These are phyloP conservation scores for Okamejei kenojei DNA, from an alignment of 2,797 vertebrate genomes.

Conservation along the genomic window DNA sequence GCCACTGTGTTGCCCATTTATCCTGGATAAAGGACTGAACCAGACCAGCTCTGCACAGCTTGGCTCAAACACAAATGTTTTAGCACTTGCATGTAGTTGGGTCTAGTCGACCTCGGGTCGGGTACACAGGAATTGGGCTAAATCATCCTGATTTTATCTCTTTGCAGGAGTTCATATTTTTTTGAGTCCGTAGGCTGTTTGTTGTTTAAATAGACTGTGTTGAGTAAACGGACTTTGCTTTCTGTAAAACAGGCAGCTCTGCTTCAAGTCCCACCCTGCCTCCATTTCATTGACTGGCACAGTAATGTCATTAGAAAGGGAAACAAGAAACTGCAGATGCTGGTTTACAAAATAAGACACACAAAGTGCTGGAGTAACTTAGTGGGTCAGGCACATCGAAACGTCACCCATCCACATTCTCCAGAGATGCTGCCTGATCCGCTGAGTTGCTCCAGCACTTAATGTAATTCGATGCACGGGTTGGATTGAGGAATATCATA, in stretches of 20 bases:
- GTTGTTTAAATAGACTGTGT: not conserved
- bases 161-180: not conserved
- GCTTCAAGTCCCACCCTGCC: not conserved
- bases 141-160: not conserved
- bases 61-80: no score
- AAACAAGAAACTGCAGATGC: no score
- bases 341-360: no score
- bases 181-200: not conserved
- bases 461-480: not conserved
- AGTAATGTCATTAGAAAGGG: not conserved
- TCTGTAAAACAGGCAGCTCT: not conserved
- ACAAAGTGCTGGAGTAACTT: no score
- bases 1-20: no score
- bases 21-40: no score
- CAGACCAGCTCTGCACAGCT: no score
- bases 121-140: not conserved
- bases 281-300: not conserved
- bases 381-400: no score
- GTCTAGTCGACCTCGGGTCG: no score
- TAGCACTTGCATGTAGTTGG: no score
- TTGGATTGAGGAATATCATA: not conserved
- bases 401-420: no score
- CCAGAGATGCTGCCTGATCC: no score
- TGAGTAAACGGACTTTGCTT: not conserved
- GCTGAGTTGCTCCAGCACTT: not conserved